phyloP scores from a whole-genome alignment of 2,797 vertebrate genomes.

The Acestrorhynchus altus region DNA sequence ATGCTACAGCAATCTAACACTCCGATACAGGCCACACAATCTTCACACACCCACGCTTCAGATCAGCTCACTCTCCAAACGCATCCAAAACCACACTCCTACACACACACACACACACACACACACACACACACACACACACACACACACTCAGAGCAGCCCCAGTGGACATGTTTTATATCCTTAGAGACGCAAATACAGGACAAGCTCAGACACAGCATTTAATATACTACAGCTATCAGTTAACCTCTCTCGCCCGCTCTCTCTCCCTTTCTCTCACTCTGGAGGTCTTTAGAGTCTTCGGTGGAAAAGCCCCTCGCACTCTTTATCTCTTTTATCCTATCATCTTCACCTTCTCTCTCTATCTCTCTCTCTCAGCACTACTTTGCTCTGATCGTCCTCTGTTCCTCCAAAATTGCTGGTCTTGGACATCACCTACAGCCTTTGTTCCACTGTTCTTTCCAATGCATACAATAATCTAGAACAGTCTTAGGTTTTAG shows the following conservation, averaged over 20 bases:
- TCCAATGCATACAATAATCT: not conserved
- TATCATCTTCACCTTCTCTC: constrained; percentile 18
- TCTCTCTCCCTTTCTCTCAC: not conserved
- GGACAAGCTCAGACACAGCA: constrained; percentile 39
- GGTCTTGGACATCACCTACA: not conserved
- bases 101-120: constrained; percentile 1
- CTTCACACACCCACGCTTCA: constrained; percentile 18
- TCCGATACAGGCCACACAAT: constrained; percentile 30
- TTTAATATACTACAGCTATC: constrained; percentile 41
- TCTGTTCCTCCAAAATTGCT: not conserved
- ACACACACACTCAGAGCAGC: constrained; percentile 6
- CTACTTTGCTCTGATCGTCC: not conserved
- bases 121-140: constrained; percentile 11
- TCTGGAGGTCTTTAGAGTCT: no score
- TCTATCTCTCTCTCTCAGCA: not conserved
- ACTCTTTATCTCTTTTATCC: constrained; percentile 2
- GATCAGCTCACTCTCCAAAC: not conserved
- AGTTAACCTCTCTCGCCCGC: constrained; percentile 16
- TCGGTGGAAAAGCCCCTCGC: no score
- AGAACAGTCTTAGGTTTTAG: not conserved
- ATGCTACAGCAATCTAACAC: constrained; percentile 28
- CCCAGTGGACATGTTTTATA: constrained; percentile 62
- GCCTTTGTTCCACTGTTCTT: not conserved
- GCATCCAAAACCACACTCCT: constrained; percentile 7
- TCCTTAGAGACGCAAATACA: constrained; percentile 46